Evolutionary conservation across 2,113 vertebrate genomes (phyloP), one percentile per base, ranked within the genome.

Genomic region (Dromas ardeola): DNA sequence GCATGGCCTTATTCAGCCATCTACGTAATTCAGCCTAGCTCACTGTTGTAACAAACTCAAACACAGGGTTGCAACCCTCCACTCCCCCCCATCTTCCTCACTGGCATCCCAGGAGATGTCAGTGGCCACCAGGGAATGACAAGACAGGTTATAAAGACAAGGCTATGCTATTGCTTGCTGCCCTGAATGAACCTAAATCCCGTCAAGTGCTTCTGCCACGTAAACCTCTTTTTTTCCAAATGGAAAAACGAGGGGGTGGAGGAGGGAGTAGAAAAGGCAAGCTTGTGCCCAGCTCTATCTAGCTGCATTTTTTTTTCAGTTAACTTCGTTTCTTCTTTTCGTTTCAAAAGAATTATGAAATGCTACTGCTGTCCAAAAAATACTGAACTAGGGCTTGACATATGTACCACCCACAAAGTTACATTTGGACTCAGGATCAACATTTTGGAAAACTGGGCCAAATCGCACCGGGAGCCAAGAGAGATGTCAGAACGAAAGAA

Each of bases 381-480:
- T 71, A 88, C 83, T 92, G 86, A 96, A 91, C 84, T 84, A 93
- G 92, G 91, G 79, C 92, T 86, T 93, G 91, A 91, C 87, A 90
- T 91, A 95, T 45, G 96, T 95, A 91, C 95, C 96, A 97, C 91
- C 95, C 91, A 96, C 86, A 96, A 93, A 77, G 93, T 87, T 97
- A 87, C 93, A 96, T 95, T 95, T 97, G 94, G 94, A 93, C 96
- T 85, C 84, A 94, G 96, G 86, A 95, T 88, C 94, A 94, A 93
- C 56, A 82, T 78, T 93, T 90, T 78, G 70, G 78, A 88, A 96
- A 97, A 97, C 20, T 0, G 16, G 87, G 93, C 96, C 95, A 97
- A 97, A 94, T 59, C 40, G 45, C 86, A 79, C 69, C 3, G 13
- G 72, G 89, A 95, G 94, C 93, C 95, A 96, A 97, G 91, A 96